Percentiles rank a stretch among this genome's conserved stretches.
Conservation (phyloP, 1,140 invertebrate species). For the Microvelia longipes region DNA sequence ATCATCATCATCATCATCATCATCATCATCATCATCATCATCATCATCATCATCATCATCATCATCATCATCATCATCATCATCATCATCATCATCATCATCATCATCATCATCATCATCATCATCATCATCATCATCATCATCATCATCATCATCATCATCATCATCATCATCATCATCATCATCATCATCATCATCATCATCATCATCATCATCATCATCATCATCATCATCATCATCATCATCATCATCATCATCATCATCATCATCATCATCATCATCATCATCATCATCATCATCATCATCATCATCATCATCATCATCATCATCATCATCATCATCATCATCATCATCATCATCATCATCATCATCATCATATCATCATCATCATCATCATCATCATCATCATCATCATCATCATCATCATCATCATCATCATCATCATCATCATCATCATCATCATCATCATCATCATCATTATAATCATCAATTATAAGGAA, state of each 20-base stretch:
- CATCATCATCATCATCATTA: neutral
- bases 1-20: neutral
- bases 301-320: neutral
- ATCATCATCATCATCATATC: too few relatives aligned
- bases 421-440: neutral
- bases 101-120: neutral
- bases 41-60: neutral
- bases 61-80: neutral
- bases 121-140: neutral
- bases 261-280: neutral
- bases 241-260: neutral
- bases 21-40: neutral
- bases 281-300: neutral
- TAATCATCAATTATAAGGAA: too few relatives aligned
- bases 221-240: neutral
- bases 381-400: too few relatives aligned
- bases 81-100: neutral
- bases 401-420: neutral
- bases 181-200: neutral
- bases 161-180: neutral
- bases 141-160: neutral
- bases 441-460: conserved; percentile 1
- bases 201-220: neutral
- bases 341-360: too few relatives aligned
- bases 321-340: neutral